Base-by-base conservation (phyloP, 2,797 vertebrate species). In the Manis crassicaudata region DNA sequence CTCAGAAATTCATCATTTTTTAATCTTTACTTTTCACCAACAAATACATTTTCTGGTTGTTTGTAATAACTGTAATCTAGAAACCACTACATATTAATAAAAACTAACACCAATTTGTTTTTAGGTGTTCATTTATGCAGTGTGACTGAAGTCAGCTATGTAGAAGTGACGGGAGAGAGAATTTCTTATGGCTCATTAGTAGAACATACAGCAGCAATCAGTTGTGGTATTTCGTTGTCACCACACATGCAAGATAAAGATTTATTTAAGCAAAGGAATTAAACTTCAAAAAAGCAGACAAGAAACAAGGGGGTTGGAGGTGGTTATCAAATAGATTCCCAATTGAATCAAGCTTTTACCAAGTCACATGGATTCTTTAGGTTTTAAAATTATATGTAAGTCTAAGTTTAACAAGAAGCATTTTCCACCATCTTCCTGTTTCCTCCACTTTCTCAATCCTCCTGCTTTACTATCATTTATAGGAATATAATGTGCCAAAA, bases 51-150 rank as follows among this genome's bases (percentile, higher is more conserved):
- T 97, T 96, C 89, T 79, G 76, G 89, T 94, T 93, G 90, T 95
- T 94, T 93, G 90, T 95, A 86, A 88, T 87, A 94, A 91, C 58
- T 82, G 46, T 80, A 97, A 93, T 95, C 94, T 85, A 76, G 70
- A 94, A 96, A 92, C 87, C 6, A 50, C 91, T 95, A 76, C 90
- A 87, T 94, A 92, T 97, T 95, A 97, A 98, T 97, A 96, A 94
- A 96, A 95, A 62, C 70, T 95, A 97, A 97, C 96, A 93, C 92
- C 77, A 92, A 90, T 83, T 95, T 95, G 89, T 93, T 95, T 96
- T 93, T 60, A 94, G 95, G 84, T 96, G 88, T 89, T 92, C 92
- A 76, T 92, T 94, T 97, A 94, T 96, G 88, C 95, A 76, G 62
- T 72, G 92, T 43, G 94, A 95, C 95, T 77, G 83, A 96, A 98